phyloP scores from a whole-genome alignment of 2,113 vertebrate genomes.

The Spheniscus mendiculus region DNA sequence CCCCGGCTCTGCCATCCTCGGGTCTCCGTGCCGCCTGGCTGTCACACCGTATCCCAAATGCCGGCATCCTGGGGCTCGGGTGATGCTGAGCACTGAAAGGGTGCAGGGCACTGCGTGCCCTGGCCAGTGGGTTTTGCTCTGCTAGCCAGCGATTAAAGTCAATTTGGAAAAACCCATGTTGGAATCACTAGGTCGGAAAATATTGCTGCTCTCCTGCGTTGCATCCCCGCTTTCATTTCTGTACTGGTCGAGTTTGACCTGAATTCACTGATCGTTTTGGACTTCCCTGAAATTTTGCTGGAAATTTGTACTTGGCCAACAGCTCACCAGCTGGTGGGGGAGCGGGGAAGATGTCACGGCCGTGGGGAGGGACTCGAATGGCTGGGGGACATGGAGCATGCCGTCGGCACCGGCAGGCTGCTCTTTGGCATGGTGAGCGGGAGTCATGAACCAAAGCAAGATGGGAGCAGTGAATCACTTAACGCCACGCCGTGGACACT shows the following conservation, averaged over 20 bases:
- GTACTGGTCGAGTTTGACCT: background rate
- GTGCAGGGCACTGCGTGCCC: too few relatives aligned
- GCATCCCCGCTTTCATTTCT: background rate
- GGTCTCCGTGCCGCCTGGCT: rapidly evolving
- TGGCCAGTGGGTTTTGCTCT: background rate
- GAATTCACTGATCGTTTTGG: background rate
- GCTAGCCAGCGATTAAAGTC: background rate
- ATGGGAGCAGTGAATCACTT: background rate
- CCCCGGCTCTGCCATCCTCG: rapidly evolving
- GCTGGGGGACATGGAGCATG: rapidly evolving
- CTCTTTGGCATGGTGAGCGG: rapidly evolving
- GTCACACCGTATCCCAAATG: background rate
- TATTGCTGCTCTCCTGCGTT: background rate
- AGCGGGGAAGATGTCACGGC: rapidly evolving
- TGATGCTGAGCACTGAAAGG: rapidly evolving
- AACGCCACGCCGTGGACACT: rapidly evolving
- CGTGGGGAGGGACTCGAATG: rapidly evolving
- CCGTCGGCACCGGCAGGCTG: rapidly evolving
- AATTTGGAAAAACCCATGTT: background rate
- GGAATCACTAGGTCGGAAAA: background rate
- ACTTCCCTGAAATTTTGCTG: background rate
- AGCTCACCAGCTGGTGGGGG: background rate
- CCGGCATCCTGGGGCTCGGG: rapidly evolving
- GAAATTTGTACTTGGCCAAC: background rate
- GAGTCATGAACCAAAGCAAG: background rate